Evolutionary conservation across 2,888 invertebrate genomes (phyloP).

Genomic region (Tinea trinotella): DNA sequence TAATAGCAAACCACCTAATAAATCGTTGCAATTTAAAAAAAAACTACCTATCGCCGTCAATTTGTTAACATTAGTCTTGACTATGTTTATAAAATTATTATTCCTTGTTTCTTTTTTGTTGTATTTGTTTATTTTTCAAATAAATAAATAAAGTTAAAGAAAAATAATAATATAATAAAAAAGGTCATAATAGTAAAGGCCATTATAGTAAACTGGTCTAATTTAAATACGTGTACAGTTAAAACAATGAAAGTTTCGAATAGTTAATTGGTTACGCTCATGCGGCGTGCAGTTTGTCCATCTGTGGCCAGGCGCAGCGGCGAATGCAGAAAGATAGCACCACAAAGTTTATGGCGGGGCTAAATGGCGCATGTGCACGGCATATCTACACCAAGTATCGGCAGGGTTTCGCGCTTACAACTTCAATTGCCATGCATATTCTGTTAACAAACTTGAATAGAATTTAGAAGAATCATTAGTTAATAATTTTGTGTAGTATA

Average conservation of each 20-base stretch:
- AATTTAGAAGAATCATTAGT: too few species aligned
- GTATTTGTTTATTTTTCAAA: too few species aligned
- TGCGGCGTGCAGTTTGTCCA: conserved; percentile 13
- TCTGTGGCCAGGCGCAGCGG: conserved; percentile 11
- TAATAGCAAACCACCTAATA: too few species aligned
- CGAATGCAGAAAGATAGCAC: conserved; percentile 6
- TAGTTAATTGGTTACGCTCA: conserved; percentile 26
- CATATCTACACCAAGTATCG: conserved; percentile 18
- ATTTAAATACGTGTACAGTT: conserved; percentile 26
- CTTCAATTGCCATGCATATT: conserved; percentile 9
- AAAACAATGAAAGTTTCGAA: conserved; percentile 52
- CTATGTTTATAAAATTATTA: too few species aligned
- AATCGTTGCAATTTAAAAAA: too few species aligned
- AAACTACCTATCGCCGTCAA: too few species aligned
- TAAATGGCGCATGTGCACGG: conserved; percentile 18
- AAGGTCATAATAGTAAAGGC: not conserved
- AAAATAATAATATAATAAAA: too few species aligned
- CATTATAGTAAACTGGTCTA: not conserved
- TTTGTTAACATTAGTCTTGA: too few species aligned
- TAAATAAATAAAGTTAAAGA: too few species aligned
- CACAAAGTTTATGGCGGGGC: conserved; percentile 18
- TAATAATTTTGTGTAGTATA: too few species aligned
- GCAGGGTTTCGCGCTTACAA: conserved; percentile 11
- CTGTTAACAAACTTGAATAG: not conserved
- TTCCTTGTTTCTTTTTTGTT: too few species aligned